Evolutionary conservation across 2,888 invertebrate species (phyloP), one percentile per base, ranked within the genome.

Genomic region (Lathronympha strigana): DNA sequence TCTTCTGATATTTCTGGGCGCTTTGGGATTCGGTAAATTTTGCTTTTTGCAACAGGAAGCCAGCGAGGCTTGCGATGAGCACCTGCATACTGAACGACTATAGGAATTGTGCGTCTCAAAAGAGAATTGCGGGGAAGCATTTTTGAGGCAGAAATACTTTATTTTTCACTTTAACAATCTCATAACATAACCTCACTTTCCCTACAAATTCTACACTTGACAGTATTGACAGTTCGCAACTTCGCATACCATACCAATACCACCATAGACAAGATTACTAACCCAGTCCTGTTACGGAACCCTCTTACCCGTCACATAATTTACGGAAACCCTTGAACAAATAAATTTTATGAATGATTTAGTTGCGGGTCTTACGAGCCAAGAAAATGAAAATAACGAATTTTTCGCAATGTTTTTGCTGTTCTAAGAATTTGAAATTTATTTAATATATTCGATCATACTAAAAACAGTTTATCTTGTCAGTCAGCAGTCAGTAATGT

Each of bases 41-140:
- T 97, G 72, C 94, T 94, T 88, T 96, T 96, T 0, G 97, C 97
- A 13, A 94, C 94, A 1, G 96, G 96, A 51, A 97, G 63, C 96
- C 96, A 96, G 69, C 95, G 89, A 0, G 97, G 97, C 84, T 97
- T 97, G 72, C 96, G 92, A 66, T 90, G 90, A 11, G 86, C 87
- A 66, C 82, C 80, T 0, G 88, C 90, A 36, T 74, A 77, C 74
- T 91, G 92, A 67, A 84, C 70, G 0, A 90, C 19, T 38, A 86
- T 69, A 3, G 90, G 91, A 72, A 81, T 76, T 23, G 83, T 75
- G 15, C 86, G 80, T 69, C 84, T 87, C n/a, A 89, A 67, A 19
- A 89, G 67, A 2, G 61, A 67, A 21, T 81, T 84, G 67, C 81
- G 70, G 15, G 73, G 63, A 61, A 79, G 71, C 80, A 80, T 80